A percentile compares a stretch with the other conserved stretches of the same genome.
phyloP scores from a whole-genome alignment of 2,888 invertebrate species.

The Ctena decussata region DNA sequence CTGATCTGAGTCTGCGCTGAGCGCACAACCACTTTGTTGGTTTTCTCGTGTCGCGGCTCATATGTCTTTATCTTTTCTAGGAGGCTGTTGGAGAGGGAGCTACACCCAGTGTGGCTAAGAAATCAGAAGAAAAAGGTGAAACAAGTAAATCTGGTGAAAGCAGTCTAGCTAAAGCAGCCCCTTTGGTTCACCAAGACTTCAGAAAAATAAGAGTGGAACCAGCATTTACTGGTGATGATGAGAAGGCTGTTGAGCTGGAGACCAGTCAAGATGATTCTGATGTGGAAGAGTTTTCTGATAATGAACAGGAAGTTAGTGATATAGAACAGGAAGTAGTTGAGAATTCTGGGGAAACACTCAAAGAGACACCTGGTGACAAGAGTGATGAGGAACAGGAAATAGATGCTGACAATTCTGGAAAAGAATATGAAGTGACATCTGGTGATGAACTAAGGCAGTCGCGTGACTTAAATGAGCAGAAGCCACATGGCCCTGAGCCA shows the following conservation, averaged over 20 bases:
- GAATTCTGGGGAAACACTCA: conserved; percentile 7
- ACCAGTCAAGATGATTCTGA: conserved; percentile 61
- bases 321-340: conserved; percentile 45
- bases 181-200: conserved; percentile 85
- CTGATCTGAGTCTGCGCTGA: no score
- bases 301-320: conserved; percentile 54
- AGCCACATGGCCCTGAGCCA: no score
- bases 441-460: no score
- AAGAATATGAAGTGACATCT: background rate
- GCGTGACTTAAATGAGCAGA: no score
- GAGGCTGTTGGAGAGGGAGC: conserved; percentile 25
- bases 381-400: background rate
- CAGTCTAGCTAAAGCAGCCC: conserved; percentile 41
- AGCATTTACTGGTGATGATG: conserved; percentile 86
- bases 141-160: background rate
- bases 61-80: background rate
- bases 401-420: background rate
- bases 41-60: no score
- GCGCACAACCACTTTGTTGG: no score
- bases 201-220: conserved; percentile 85
- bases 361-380: background rate
- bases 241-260: conserved; percentile 71
- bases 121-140: background rate
- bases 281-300: conserved; percentile 52
- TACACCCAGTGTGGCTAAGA: background rate